Evolutionary conservation across 2,113 vertebrate genomes (phyloP), one percentile per base, ranked within the genome.

Genomic region (Ginglymostoma cirratum): DNA sequence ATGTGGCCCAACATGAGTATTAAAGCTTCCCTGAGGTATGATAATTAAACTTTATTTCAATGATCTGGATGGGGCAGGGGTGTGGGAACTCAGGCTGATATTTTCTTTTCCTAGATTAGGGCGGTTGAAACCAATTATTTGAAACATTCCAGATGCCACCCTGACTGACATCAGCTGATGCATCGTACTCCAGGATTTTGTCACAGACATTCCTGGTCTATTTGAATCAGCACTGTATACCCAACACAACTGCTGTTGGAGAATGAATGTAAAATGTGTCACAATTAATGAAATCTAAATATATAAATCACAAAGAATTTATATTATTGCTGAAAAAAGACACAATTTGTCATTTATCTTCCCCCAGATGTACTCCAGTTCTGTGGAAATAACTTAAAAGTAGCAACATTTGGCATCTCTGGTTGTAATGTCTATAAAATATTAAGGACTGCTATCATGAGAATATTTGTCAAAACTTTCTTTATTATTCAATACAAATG

Each of bases 101-200:
- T 86, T 48, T 86, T 86, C 52, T 34, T 90, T 34, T 61, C 10
- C 24, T 55, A 5, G 48, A 61, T 30, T 45, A 55, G 87, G 45
- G 61, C 30, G 24, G 42, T 55, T 90, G 24, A 55, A 90, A 55
- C 48, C 87, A 90, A 90, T 61, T 90, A 90, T 90, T 90, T 90
- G 12, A 61, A 55, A 61, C 85, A 87, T 90, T 90, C 48, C 27
- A 10, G 55, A 2, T 89, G 48, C 3, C 45, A 89, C 7, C 27
- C 80, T 83, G 38, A 15, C n/a, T 90, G 87, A 90, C 24, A 30
- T 55, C 27, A 90, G 52, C 52, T 15, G 24, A 34, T 61, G 30
- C 48, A 90, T 12, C 52, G 27, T 48, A 52, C 19, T 8, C 85
- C 45, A 55, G 27, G 3, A 30, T 30, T 52, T 52, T 89, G 48